Evolutionary conservation across 2,113 vertebrate genomes (phyloP).

Genomic region (Oncorhynchus tshawytscha): DNA sequence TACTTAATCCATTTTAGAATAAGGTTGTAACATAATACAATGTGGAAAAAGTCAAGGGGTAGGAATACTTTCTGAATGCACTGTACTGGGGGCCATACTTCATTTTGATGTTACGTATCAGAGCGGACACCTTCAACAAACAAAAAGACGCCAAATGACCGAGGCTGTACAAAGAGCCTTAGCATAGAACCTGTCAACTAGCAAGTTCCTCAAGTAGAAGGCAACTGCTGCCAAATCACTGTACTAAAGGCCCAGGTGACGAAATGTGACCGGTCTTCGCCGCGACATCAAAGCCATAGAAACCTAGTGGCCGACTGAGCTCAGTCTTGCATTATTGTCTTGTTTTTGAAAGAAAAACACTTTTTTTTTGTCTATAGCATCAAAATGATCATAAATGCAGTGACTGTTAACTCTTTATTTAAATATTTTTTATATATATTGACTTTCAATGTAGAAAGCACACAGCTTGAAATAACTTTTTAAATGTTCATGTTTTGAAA

Average conservation of each 20-base stretch:
- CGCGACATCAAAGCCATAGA: constrained; percentile 25
- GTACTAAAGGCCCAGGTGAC: constrained; percentile 26
- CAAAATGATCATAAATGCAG: no score
- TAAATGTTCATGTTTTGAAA: no score
- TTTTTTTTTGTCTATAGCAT: no score
- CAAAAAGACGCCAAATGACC: constrained; percentile 15
- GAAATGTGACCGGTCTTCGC: constrained; percentile 13
- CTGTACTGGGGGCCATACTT: neutral
- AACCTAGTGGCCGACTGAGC: neutral
- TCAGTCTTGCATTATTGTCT: neutral
- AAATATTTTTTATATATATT: no score
- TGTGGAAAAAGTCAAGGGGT: no score
- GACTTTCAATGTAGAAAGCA: no score
- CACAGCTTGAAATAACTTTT: no score
- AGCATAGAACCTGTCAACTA: constrained; percentile 4
- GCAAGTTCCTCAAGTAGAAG: constrained; percentile 31
- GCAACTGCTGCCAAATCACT: constrained; percentile 37
- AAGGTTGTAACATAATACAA: no score
- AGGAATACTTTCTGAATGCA: no score
- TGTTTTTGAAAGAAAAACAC: no score
- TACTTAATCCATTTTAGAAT: no score
- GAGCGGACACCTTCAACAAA: constrained; percentile 1
- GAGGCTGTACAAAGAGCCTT: neutral
- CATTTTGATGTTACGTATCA: neutral
- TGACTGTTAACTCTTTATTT: no score